phyloP scores from a whole-genome alignment of 2,888 invertebrate species.

The Sericinus montela region DNA sequence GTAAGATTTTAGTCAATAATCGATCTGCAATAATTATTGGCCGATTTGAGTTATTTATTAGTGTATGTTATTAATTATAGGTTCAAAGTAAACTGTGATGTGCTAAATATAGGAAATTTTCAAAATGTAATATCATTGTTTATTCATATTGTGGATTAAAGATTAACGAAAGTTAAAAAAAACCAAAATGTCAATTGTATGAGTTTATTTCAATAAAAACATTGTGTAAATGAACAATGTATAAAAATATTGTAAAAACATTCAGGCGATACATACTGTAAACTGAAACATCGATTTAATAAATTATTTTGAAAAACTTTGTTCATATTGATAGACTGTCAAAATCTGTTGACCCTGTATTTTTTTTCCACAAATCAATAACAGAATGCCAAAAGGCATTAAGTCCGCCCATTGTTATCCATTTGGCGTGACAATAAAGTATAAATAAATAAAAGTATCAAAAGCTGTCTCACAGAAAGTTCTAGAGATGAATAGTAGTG shows the following conservation, averaged over 20 bases:
- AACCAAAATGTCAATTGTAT: conserved; percentile 1
- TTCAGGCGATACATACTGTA: not conserved
- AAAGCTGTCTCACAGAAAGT: no score
- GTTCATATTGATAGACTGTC: not conserved
- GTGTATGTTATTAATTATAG: conserved; percentile 36
- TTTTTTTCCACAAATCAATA: not conserved
- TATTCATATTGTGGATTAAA: not conserved
- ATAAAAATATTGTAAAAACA: conserved; percentile 18
- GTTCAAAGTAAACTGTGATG: conserved; percentile 60
- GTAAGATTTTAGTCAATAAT: not conserved
- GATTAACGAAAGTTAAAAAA: no score
- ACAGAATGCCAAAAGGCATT: no score
- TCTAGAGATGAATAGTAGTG: no score
- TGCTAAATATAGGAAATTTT: conserved; percentile 41
- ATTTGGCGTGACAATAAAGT: no score
- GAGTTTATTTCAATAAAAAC: conserved; percentile 2
- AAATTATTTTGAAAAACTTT: conserved; percentile 7
- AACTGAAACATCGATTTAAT: not conserved
- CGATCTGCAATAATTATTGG: conserved; percentile 29
- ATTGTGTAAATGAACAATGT: conserved; percentile 6
- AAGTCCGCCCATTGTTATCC: no score
- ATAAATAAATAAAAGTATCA: no score
- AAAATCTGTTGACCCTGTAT: no score
- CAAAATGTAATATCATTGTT: not conserved
- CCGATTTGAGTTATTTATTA: conserved; percentile 29